Conservation (phyloP, 1,140 invertebrate genomes). For the Lamellibrachia luymesi region DNA sequence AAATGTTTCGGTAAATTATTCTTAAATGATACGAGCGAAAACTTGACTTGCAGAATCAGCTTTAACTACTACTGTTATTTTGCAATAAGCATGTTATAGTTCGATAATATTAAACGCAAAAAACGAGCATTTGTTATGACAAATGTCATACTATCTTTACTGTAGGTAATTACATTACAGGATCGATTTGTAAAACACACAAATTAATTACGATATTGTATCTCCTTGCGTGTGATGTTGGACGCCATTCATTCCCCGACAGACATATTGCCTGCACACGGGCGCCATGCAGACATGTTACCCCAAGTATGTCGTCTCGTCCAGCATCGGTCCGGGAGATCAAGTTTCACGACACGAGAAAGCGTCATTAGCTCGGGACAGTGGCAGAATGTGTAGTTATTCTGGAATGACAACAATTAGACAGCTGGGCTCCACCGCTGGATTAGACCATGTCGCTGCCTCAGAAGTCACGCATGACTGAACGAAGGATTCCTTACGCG, state of each 20-base stretch:
- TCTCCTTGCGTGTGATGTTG: slow-evolving; percentile 1
- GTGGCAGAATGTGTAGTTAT: neutral
- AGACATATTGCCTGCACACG: neutral
- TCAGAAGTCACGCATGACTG: neutral
- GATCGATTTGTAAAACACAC: neutral
- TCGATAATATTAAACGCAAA: no score
- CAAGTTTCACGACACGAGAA: neutral
- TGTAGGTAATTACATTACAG: neutral
- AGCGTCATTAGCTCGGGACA: neutral
- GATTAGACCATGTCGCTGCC: neutral
- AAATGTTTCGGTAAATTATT: no score
- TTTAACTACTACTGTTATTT: no score
- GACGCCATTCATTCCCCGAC: neutral
- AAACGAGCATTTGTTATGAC: no score
- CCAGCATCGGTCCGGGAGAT: neutral
- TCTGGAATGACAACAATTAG: neutral
- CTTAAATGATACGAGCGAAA: no score
- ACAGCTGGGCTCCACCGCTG: neutral
- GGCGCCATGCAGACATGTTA: neutral
- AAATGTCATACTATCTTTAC: no score
- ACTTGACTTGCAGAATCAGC: no score
- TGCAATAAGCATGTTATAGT: no score
- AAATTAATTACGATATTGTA: neutral
- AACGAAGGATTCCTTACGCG: neutral
- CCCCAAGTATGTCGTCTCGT: neutral